phyloP scores from a whole-genome alignment of 1,140 invertebrate genomes.

The Drepana arcuata region DNA sequence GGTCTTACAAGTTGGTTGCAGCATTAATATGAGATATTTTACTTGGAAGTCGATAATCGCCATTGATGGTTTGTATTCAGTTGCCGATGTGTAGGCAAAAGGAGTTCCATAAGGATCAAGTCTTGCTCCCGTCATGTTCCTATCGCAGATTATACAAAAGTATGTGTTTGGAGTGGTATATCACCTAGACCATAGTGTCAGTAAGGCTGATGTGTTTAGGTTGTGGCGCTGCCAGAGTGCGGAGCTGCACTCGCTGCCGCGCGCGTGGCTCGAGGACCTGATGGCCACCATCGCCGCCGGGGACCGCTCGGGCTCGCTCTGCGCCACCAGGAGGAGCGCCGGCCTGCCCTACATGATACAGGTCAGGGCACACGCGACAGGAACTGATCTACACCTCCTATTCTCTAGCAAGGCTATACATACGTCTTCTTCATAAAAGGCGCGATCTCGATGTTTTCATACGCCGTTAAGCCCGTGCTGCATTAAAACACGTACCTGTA shows the following conservation, averaged over 20 bases:
- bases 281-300: constrained; percentile 74
- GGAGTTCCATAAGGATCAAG: not conserved
- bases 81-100: not conserved
- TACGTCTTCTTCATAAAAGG: not conserved
- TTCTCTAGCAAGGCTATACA: not conserved
- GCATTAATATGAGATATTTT: too few relatives aligned
- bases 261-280: constrained; percentile 80
- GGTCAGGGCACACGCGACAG: constrained; percentile 53
- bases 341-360: constrained; percentile 93
- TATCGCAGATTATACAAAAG: too few relatives aligned
- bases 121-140: too few relatives aligned
- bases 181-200: not conserved
- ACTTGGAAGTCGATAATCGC: too few relatives aligned
- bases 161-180: not conserved
- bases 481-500: too few relatives aligned
- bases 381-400: not conserved
- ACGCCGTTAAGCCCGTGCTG: too few relatives aligned
- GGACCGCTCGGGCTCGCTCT: constrained; percentile 73
- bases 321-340: constrained; percentile 90
- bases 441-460: not conserved
- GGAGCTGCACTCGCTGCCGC: constrained; percentile 77
- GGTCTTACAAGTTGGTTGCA: too few relatives aligned
- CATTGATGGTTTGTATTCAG: not conserved
- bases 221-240: constrained; percentile 66
- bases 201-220: constrained; percentile 17